Base-by-base conservation (phyloP, 2,113 vertebrate species). In the Tachuris rubrigastra region DNA sequence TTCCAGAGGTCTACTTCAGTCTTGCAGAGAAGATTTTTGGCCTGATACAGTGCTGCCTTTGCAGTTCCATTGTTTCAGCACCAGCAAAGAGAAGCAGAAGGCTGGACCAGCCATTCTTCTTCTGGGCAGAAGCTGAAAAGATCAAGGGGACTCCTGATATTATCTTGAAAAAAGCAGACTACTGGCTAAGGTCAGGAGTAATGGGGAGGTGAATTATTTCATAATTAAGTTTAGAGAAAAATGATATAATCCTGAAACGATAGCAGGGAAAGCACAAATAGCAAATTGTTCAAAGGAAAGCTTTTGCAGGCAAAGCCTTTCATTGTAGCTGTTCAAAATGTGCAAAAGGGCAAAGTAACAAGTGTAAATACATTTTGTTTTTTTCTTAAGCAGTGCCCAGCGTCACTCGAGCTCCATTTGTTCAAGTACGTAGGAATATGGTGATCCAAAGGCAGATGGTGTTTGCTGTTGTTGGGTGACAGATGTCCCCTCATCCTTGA, bases 401-500 rank as follows among this genome's bases (percentile, higher is more conserved):
- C 66, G 68, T 85, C 87, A 55, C 84, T 91, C 80, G 73, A 92
- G 72, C 81, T 89, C 72, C 78, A 59, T 69, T 97, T 94, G 84
- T 72, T 93, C 90, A 22, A 73, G 55, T 81, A 42, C 80, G 81
- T 59, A 76, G 73, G 76, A 93, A 76, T 91, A 92, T 30, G 69
- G 55, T 41, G 62, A 87, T 69, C 47, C 60, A 84, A 92, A 96
- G 46, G 15, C 87, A 95, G 91, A 92, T 95, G 95, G 89, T 93
- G 55, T 80, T 93, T 95, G 74, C 67, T 75, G 50, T 69, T 94
- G 71, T 21, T 67, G 55, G 60, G 66, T 81, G 85, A 65, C 92
- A 95, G 93, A 95, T 94, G 92, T 91, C 90, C 58, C 71, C 65
- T 95, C 74, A 92, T 85, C 68, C 87, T 81, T 77, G 75, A 94